Evolutionary conservation across 2,797 vertebrate genomes (phyloP), one percentile per base, ranked within the genome.

Genomic region (Crax fasciolata): DNA sequence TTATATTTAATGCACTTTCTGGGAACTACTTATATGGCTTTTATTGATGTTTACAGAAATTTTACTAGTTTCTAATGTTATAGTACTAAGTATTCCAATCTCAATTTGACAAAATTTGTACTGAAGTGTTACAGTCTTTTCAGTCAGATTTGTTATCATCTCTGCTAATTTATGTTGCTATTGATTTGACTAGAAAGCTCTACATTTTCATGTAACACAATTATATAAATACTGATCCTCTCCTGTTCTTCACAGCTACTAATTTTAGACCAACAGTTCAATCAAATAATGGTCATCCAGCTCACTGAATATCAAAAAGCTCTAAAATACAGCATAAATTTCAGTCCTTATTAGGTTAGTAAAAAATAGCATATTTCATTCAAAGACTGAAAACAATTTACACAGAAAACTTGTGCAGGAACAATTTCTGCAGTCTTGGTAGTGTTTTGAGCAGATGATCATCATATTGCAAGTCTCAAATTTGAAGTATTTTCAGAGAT

Each of bases 1-100:
- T 95, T 82, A 51, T 12, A 92, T 85, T 90, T 83, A 76, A 27
- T 67, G 70, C 71, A 77, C 77, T 94, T 94, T 63, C 68, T 89
- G 57, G 23, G 54, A 88, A 38, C 17, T 89, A 80, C 10, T 65
- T 93, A 43, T 76, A 90, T 91, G 84, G 95, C 81, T 91, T 88
- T 87, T 82, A 79, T 15, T 90, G 62, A 48, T 70, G n/a, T 59
- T 81, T 87, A 86, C 59, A 86, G 79, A 88, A 86, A 61, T 76
- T 28, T 24, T 76, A 63, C 85, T 86, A 49, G 46, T 86, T 94
- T 79, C 80, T 93, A 72, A 44, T 52, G 17, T 76, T 51, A 70
- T 9, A 74, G 35, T 61, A 74, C 52, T 84, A 86, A 85, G 70
- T 75, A 70, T 90, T 44, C 70, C 39, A 48, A 48, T 89, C 76